These are phyloP conservation scores for Saguinus oedipus DNA, from an alignment of 2,797 vertebrate genomes.

Conservation along the genomic window DNA sequence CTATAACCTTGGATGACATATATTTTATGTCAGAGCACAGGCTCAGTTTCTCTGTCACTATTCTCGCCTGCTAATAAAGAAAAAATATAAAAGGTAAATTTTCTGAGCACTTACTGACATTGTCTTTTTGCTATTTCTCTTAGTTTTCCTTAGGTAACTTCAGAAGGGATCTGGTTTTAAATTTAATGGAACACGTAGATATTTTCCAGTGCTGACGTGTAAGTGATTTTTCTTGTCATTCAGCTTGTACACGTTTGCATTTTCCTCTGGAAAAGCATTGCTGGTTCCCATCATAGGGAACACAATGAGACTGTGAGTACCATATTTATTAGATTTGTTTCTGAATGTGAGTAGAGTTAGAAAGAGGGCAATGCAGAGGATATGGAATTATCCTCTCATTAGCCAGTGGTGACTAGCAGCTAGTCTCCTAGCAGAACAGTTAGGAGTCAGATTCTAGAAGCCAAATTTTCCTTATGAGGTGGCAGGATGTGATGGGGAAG, in stretches of 20 bases:
- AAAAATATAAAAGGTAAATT: slow-evolving; percentile 60
- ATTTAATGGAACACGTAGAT: slow-evolving; percentile 37
- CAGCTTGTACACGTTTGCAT: slow-evolving; percentile 3
- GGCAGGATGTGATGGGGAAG: not conserved
- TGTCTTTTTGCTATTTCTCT: slow-evolving; percentile 69
- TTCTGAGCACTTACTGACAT: slow-evolving; percentile 48
- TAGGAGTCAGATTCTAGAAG: slow-evolving; percentile 13
- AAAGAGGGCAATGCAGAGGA: not conserved
- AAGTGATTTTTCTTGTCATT: not conserved
- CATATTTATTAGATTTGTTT: not conserved
- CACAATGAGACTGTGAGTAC: not conserved
- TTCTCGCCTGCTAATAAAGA: slow-evolving; percentile 75
- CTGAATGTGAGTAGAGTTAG: not conserved
- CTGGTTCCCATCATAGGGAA: not conserved
- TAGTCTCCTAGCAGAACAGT: not conserved
- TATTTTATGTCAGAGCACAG: slow-evolving; percentile 70
- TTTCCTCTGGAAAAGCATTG: slow-evolving; percentile 53
- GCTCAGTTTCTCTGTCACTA: slow-evolving; percentile 77
- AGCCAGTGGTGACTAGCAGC: slow-evolving; percentile 46
- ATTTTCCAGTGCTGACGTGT: not conserved
- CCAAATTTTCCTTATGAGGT: not conserved
- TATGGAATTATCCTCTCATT: not conserved
- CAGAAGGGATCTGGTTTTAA: slow-evolving; percentile 69
- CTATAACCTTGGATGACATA: slow-evolving; percentile 65
- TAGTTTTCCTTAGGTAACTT: slow-evolving; percentile 67